Evolutionary conservation across 2,888 invertebrate genomes (phyloP).

Genomic region (Pristionchus japonicus): DNA sequence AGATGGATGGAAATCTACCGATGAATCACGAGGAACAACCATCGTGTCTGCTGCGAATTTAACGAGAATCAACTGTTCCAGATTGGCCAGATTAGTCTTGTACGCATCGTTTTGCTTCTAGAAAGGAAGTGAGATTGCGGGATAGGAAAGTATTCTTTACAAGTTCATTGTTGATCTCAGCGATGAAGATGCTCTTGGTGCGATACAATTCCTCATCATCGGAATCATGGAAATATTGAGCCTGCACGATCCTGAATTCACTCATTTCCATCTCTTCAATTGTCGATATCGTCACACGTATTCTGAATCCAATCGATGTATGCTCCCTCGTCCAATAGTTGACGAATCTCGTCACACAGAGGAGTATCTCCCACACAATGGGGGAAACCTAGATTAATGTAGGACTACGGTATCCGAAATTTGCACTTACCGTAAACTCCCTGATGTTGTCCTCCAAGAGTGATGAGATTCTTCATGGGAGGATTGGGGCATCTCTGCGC

Average conservation of each 20-base stretch:
- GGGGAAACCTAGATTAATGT: conserved; percentile 82
- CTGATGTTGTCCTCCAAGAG: conserved; percentile 96
- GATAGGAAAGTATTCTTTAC: conserved; percentile 66
- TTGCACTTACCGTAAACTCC: conserved; percentile 79
- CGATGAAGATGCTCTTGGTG: conserved; percentile 86
- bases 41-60: conserved; percentile 91
- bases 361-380: conserved; percentile 84
- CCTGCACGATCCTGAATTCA: conserved; percentile 82
- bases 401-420: not conserved
- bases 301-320: conserved; percentile 79
- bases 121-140: conserved; percentile 48
- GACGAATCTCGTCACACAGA: conserved; percentile 83
- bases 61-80: conserved; percentile 90
- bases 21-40: conserved; percentile 90
- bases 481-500: conserved; percentile 91
- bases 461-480: conserved; percentile 87
- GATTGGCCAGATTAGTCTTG: conserved; percentile 83
- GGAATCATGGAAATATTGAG: conserved; percentile 99
- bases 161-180: conserved; percentile 94
- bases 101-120: conserved; percentile 80
- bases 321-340: conserved; percentile 87
- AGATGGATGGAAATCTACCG: conserved; percentile 76
- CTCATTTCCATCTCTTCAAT: not conserved
- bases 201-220: conserved; percentile 85
- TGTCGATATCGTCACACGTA: conserved; percentile 51